Conservation (phyloP, 2,888 invertebrate genomes). For the Melitaea athalia region DNA sequence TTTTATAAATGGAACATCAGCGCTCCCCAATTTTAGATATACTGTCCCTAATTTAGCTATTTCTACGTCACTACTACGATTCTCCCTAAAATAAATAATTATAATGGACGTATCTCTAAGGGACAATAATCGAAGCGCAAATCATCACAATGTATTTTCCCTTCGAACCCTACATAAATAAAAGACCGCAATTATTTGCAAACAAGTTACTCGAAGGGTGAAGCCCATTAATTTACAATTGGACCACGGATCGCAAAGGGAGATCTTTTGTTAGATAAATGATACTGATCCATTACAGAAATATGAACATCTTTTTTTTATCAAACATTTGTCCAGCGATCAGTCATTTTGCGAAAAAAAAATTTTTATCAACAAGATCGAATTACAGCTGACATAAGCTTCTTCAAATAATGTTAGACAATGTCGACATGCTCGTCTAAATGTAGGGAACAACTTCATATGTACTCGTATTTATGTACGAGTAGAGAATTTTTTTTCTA, state of each 20-base stretch:
- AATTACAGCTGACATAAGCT: no score
- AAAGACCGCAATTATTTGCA: slow-evolving; percentile 12
- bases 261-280: not conserved
- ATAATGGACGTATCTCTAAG: no score
- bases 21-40: slow-evolving; percentile 1
- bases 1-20: no score
- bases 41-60: not conserved
- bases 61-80: not conserved
- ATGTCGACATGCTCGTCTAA: no score
- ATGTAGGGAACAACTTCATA: no score
- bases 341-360: not conserved
- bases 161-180: slow-evolving; percentile 1
- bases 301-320: not conserved
- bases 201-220: slow-evolving; percentile 14
- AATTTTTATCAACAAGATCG: no score
- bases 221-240: slow-evolving; percentile 14
- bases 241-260: not conserved
- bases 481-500: no score
- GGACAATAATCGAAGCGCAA: slow-evolving; percentile 11
- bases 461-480: no score
- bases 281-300: not conserved
- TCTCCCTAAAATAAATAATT: not conserved
- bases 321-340: not conserved
- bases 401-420: no score
- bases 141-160: slow-evolving; percentile 12